These are phyloP conservation scores for Dermatemys mawii DNA, from an alignment of 2,113 vertebrate genomes.

Conservation along the genomic window DNA sequence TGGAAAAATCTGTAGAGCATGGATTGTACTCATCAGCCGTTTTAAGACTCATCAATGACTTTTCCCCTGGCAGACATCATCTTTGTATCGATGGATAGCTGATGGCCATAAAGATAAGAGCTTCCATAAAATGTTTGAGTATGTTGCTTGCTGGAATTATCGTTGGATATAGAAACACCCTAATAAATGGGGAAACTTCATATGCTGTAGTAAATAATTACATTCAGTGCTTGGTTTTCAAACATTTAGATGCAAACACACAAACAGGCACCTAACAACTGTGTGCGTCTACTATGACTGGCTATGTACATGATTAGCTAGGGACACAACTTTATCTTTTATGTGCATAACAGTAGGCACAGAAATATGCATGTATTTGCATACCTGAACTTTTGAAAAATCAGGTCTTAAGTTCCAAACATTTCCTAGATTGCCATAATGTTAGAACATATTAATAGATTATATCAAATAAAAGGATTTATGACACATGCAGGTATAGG, in stretches of 20 bases:
- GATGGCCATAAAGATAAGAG: neutral
- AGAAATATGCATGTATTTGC: neutral
- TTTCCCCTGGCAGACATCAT: too few species aligned
- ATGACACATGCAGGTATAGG: neutral
- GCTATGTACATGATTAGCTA: neutral
- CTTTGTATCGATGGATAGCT: too few species aligned
- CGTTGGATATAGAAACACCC: neutral
- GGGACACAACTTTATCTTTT: neutral
- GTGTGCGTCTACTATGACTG: neutral
- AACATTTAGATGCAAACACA: neutral
- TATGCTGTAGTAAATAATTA: neutral
- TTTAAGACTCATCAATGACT: too few species aligned
- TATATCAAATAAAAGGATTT: neutral
- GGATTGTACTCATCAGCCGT: too few species aligned
- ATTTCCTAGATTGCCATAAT: neutral
- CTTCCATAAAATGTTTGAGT: neutral
- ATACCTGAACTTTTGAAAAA: neutral
- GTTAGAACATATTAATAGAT: neutral
- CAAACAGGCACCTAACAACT: neutral
- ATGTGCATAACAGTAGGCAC: neutral
- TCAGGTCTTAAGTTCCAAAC: neutral
- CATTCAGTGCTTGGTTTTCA: neutral
- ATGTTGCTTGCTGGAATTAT: neutral
- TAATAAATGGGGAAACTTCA: neutral
- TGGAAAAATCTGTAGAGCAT: too few species aligned